Base-by-base conservation (phyloP, 2,888 invertebrate species). In the Drosophila phalerata region DNA sequence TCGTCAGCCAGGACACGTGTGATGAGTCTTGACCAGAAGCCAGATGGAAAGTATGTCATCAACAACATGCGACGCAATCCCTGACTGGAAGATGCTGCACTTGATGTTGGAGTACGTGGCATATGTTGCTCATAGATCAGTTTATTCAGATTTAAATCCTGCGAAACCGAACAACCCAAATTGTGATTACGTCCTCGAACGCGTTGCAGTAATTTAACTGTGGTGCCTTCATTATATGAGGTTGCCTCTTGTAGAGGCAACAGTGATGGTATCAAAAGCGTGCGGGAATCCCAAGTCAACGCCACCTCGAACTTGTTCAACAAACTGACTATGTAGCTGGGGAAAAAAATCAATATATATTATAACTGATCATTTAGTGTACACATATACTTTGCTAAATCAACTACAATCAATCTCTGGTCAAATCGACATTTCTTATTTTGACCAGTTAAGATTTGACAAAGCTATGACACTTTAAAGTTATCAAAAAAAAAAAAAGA, bases 291-390 rank as follows among this genome's bases (percentile, higher is more conserved):
- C 97, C 98, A 99, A 25, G 98, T 97, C 60, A 99, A 93, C 0
- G 99, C 99, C 61, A 99, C 96, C 93, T 99, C 99, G 93, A 99
- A 99, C 93, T 99, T 99, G 93, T 98, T 98, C 61, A 99, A 93
- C 45, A 99, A 93, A 83, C 97, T 97, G 5, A 98, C 96, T 58
- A 98, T 97, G 88, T 98, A 97, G 53, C 96, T 96, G 85, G n/a
- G 79, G 74, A 63, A 13, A 0, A 57, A 40, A 3, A 22, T 8
- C 6, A 28, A 8, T 9, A 4, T 6, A 9, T 32, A 10, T 22
- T 22, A 22, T 3, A 22, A 22, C 3, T 22, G 3, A 22, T 22
- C 22, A 22, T 22, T 22, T 22, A 4, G 3, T 22, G 3, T 3
- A 19, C 19, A 19, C 19, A 19, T 19, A 19, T 19, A 19, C 19